phyloP scores from a whole-genome alignment of 2,113 vertebrate species.

The Thamnophis sirtalis region DNA sequence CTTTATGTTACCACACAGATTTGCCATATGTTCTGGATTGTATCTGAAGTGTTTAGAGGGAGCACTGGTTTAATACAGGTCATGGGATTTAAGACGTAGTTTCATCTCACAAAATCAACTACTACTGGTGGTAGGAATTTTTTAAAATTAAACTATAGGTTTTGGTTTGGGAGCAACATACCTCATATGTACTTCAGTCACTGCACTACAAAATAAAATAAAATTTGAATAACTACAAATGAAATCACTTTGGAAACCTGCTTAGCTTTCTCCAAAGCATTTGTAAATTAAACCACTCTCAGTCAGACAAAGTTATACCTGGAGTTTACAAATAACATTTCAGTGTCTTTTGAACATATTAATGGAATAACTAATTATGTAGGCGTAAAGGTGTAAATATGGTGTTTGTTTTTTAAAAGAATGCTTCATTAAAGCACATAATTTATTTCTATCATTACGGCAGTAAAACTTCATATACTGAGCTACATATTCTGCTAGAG shows the following conservation, averaged over 20 bases:
- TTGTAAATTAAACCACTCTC: background rate
- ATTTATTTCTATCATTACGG: background rate
- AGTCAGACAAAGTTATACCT: background rate
- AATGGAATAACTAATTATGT: background rate
- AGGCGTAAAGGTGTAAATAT: background rate
- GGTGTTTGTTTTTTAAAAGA: background rate
- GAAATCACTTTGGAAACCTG: background rate
- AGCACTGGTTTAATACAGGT: background rate
- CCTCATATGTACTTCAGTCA: background rate
- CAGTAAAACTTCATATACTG: background rate
- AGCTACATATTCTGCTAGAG: background rate
- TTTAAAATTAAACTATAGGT: background rate
- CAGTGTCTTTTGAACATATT: background rate
- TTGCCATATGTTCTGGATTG: background rate
- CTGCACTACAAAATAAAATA: background rate
- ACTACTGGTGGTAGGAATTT: background rate
- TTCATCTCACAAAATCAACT: background rate
- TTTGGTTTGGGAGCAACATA: background rate
- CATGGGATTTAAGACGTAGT: background rate
- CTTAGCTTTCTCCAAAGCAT: background rate
- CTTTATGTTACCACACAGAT: background rate
- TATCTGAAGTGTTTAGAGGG: background rate
- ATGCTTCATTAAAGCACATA: background rate
- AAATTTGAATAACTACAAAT: background rate
- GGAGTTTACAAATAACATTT: background rate